phyloP scores from a whole-genome alignment of 2,888 invertebrate genomes.

The Agrotis ipsilon region DNA sequence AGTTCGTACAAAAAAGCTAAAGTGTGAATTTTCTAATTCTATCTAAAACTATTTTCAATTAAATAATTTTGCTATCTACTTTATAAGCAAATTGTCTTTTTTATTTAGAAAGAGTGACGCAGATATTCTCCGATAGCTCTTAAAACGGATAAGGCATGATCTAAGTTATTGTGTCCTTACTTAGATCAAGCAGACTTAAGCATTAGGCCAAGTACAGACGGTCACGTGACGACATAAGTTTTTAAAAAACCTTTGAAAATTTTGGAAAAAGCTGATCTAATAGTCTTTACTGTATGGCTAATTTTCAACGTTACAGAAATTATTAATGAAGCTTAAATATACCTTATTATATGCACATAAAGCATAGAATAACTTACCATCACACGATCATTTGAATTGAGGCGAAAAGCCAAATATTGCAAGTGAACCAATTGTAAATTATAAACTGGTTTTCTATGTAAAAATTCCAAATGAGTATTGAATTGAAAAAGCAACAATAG shows the following conservation, averaged over 20 bases:
- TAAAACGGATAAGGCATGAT: slow-evolving; percentile 19
- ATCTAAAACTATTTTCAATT: not conserved
- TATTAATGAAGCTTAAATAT: no score
- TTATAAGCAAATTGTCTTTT: no score
- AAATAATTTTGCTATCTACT: no score
- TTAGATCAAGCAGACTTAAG: slow-evolving; percentile 40
- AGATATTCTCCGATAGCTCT: slow-evolving; percentile 19
- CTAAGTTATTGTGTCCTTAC: slow-evolving; percentile 12
- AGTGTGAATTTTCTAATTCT: not conserved
- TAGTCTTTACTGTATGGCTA: no score
- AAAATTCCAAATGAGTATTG: slow-evolving; percentile 13
- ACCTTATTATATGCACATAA: slow-evolving; percentile 20
- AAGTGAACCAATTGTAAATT: slow-evolving; percentile 23
- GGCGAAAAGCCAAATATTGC: slow-evolving; percentile 53
- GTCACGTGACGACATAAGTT: not conserved
- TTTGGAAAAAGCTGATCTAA: not conserved
- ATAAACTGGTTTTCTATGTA: not conserved
- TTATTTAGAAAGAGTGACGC: not conserved
- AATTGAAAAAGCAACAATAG: slow-evolving; percentile 43
- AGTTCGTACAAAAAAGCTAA: not conserved
- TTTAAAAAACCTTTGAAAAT: not conserved
- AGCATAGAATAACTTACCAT: slow-evolving; percentile 25
- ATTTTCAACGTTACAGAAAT: no score
- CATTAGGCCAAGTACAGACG: slow-evolving; percentile 19
- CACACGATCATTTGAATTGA: slow-evolving; percentile 14